Percentiles rank a stretch among this genome's conserved stretches.
These are phyloP conservation scores for Apostichopus japonicus DNA, from an alignment of 35 echinoderm and acorn worm genomes.

Conservation along the genomic window DNA sequence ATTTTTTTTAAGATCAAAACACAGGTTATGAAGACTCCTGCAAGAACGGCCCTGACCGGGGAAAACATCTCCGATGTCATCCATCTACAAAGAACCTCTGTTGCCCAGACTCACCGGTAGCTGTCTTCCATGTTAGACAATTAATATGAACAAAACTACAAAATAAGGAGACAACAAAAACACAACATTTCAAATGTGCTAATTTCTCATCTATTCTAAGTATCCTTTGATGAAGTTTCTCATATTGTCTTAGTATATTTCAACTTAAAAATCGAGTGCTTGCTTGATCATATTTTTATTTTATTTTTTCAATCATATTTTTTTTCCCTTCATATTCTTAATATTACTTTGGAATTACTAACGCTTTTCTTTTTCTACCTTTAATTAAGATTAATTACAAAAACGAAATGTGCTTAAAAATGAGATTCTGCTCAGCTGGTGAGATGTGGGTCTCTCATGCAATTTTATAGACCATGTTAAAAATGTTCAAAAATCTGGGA, in stretches of 20 bases:
- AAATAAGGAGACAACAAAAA: neutral
- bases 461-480: conserved; percentile 55
- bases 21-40: too few species aligned
- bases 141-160: too few species aligned
- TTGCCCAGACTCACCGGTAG: too few species aligned
- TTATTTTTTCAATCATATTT: neutral
- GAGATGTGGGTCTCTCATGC: neutral
- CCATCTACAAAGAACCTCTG: too few species aligned
- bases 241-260: conserved; percentile 52
- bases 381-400: conserved; percentile 6
- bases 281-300: conserved; percentile 26
- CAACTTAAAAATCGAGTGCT: conserved; percentile 42
- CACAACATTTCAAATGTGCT: conserved; percentile 33
- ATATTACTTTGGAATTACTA: conserved; percentile 56
- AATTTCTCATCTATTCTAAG: conserved; percentile 62
- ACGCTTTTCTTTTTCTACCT: conserved; percentile 34
- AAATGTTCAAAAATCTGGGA: conserved; percentile 61
- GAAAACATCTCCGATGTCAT: too few species aligned
- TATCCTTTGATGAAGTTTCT: conserved; percentile 56
- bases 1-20: too few species aligned
- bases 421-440: conserved; percentile 44
- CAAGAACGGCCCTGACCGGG: too few species aligned
- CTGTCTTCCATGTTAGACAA: too few species aligned
- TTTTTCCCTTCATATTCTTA: conserved; percentile 10
- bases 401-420: conserved; percentile 51